Evolutionary conservation across 23 tunicate species (phyloP).

Genomic region (Botrylloides violaceus): DNA sequence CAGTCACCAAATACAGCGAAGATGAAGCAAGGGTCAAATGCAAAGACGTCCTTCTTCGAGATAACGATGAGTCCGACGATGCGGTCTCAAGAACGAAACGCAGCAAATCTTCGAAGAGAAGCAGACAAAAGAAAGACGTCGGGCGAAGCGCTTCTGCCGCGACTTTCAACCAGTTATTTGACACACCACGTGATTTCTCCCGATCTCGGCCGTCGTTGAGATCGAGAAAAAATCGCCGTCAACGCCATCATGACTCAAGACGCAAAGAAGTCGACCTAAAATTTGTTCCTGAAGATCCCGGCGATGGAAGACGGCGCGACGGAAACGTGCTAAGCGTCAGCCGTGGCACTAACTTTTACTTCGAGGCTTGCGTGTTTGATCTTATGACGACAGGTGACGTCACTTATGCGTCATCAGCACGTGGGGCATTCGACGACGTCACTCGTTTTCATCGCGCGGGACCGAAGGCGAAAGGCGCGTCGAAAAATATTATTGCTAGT

Average conservation of each 20-base stretch:
- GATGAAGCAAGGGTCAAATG: constrained; percentile 59
- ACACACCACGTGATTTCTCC: background rate
- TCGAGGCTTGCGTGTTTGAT: constrained; percentile 93
- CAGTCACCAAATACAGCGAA: constrained; percentile 28
- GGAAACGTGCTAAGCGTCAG: background rate
- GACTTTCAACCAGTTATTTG: background rate
- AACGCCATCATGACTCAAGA: background rate
- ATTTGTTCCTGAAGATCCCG: constrained; percentile 5
- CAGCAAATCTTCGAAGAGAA: background rate
- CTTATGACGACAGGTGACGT: constrained; percentile 74
- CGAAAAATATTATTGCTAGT: constrained; percentile 28
- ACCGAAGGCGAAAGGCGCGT: constrained; percentile 58
- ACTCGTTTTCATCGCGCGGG: constrained; percentile 34
- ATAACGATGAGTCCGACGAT: background rate
- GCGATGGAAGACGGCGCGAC: background rate
- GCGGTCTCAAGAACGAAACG: constrained; percentile 1
- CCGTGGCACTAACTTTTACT: constrained; percentile 55
- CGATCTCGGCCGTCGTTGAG: background rate
- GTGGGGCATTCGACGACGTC: constrained; percentile 77
- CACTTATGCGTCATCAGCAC: constrained; percentile 53
- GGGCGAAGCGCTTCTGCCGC: constrained; percentile 2
- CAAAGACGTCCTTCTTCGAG: constrained; percentile 37
- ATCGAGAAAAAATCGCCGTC: constrained; percentile 20
- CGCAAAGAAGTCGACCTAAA: background rate
- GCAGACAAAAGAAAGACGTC: background rate